Evolutionary conservation across 2,797 vertebrate genomes (phyloP).

Genomic region (Myotis vivesi): DNA sequence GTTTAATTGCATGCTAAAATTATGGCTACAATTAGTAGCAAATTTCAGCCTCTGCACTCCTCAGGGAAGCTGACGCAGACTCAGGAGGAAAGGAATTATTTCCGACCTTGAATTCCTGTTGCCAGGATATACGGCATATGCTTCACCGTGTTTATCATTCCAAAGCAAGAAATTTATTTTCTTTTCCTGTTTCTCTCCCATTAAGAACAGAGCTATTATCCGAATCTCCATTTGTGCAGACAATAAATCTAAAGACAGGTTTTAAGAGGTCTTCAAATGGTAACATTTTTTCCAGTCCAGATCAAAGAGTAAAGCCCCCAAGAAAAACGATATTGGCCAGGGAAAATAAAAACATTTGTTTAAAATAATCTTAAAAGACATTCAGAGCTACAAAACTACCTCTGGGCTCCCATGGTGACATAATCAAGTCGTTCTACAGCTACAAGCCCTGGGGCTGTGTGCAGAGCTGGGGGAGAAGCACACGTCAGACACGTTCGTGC

Average conservation of each 20-base stretch:
- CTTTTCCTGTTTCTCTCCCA: conserved; percentile 71
- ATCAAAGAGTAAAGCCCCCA: conserved; percentile 59
- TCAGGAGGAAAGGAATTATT: conserved; percentile 71
- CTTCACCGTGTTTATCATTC: conserved; percentile 42
- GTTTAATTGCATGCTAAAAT: conserved; percentile 77
- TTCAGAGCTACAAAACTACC: conserved; percentile 55
- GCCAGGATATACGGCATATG: conserved; percentile 57
- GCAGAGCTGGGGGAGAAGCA: neutral
- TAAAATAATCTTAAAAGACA: conserved; percentile 53
- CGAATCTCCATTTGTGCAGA: conserved; percentile 59
- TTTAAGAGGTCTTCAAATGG: conserved; percentile 68
- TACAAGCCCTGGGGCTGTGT: neutral
- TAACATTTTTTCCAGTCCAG: conserved; percentile 63
- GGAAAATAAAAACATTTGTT: conserved; percentile 56
- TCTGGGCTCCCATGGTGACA: conserved; percentile 41
- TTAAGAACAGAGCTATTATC: conserved; percentile 70
- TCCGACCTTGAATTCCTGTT: conserved; percentile 71
- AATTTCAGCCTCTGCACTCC: conserved; percentile 67
- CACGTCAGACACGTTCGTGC: neutral
- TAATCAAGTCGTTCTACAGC: conserved; percentile 37
- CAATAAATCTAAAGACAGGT: conserved; percentile 68
- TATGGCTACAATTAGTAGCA: conserved; percentile 74
- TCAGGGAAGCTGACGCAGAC: conserved; percentile 55
- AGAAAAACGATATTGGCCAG: conserved; percentile 59
- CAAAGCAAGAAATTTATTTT: conserved; percentile 71